These are phyloP conservation scores for Lycophotia porphyrea DNA, from an alignment of 2,888 invertebrate genomes.

Conservation along the genomic window DNA sequence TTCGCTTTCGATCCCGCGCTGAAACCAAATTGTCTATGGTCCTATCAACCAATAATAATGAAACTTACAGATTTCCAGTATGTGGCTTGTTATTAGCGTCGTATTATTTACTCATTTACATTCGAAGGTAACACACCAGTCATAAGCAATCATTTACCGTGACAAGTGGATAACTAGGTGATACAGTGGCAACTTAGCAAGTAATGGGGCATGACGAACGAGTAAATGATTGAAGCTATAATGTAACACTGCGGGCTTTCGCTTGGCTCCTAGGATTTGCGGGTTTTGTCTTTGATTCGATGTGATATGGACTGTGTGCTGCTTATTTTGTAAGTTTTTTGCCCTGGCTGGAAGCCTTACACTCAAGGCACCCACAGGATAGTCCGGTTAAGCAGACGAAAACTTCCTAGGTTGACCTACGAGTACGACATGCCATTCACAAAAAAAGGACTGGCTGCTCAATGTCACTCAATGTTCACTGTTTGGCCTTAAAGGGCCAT, in stretches of 20 bases:
- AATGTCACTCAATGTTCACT: too few relatives aligned
- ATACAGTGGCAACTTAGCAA: slow-evolving; percentile 18
- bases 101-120: slow-evolving; percentile 18
- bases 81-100: neutral
- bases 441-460: too few relatives aligned
- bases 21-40: neutral
- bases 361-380: too few relatives aligned
- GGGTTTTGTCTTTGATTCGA: neutral
- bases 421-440: too few relatives aligned
- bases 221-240: slow-evolving; percentile 18
- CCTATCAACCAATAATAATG: neutral
- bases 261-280: too few relatives aligned
- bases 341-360: too few relatives aligned
- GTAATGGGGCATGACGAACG: slow-evolving; percentile 36
- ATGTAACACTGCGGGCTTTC: neutral
- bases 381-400: too few relatives aligned
- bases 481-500: too few relatives aligned
- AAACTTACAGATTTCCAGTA: neutral
- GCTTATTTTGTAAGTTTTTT: too few relatives aligned
- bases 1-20: neutral
- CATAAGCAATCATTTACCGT: slow-evolving; percentile 47
- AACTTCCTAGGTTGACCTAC: too few relatives aligned
- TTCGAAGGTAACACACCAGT: slow-evolving; percentile 29
- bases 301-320: neutral
- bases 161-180: slow-evolving; percentile 50